Evolutionary conservation across 2,888 invertebrate species (phyloP), one percentile per base, ranked within the genome.

Genomic region (Microplitis manilae): DNA sequence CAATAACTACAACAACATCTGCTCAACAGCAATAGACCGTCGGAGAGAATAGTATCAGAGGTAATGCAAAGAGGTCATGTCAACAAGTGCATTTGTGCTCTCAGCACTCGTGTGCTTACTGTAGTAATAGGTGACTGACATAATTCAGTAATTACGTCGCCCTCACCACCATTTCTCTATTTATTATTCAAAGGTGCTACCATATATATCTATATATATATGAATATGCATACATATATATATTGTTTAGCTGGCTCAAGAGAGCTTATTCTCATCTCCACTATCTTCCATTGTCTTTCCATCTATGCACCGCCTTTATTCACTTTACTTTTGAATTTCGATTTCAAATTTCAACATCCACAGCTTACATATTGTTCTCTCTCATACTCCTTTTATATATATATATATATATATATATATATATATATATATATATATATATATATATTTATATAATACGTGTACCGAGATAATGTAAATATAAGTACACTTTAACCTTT

Each of bases 121-220:
- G 50, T 50, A 50, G 50, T 50, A 50, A 50, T 9, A 17, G 6
- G 67, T 30, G 67, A 67, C 39, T n/a, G 67, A 38, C n/a, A 38
- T 67, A 39, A 67, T 67, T 13, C 67, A 38, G 30, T 67, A n/a
- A 67, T 67, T 8, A 67, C 39, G n/a, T 20, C 39, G 67, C n/a
- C 39, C 38, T 30, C 30, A n/a, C 9, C 67, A 20, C 39, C 8
- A 20, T 30, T 30, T n/a, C 9, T 39, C 67, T 39, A 50, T 50
- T 50, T 50, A 50, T 50, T 50, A 50, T 50, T 50, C 50, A 50
- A 50, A 50, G 50, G 50, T 50, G 50, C 50, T 13, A 13, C 9
- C 9, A 13, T 50, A 50, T 50, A 50, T 50, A 20, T 13, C 9
- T 13, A 50, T 13, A 50, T 9, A 50, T 50, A 20, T 41, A 41